Base-by-base conservation (phyloP, 2,797 vertebrate species). In the Delichon dasypus region DNA sequence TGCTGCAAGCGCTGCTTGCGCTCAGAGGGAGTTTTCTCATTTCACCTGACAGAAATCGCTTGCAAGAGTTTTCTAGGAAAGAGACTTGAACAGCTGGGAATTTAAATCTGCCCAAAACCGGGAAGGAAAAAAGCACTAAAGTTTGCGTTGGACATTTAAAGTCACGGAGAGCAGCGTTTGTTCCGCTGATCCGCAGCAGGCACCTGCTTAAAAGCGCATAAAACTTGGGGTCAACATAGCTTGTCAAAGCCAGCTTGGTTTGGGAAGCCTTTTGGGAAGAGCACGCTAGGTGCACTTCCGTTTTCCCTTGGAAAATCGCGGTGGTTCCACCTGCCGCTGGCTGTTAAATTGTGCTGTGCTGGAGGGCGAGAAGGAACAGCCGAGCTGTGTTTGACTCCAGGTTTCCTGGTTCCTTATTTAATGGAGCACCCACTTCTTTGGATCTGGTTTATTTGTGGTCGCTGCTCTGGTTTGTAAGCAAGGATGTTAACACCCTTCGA, bases 371-470 rank as follows among this genome's bases (percentile, higher is more conserved):
- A 6, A 44, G 74, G 90, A 92, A 5, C n/a, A 5, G 62, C 62
- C 1, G 20, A 73, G 94, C 84, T 82, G 53, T 61, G n/a, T 44
- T 95, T 96, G 84, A 86, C 96, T 90, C 95, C 84, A 95, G 86
- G 93, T 97, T 97, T 91, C 96, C 92, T 83, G 93, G 96, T 93
- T 94, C 55, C 40, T 96, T 91, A 40, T 77, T 78, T 89, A n/a
- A 61, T 8, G 73, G 90, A 84, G 81, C 92, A 53, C 75, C 90
- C 84, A 91, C 85, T 97, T 95, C 95, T 93, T 97, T 91, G 96
- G 85, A 89, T 93, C 92, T 97, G 94, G 88, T 94, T 97, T 87
- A 75, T 97, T 96, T 95, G 85, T 97, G 94, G 89, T 96, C 96
- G 90, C 92, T 92, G 76, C 93, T 96, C 5, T 97, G 93, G 96